Conservation (phyloP, 2,113 vertebrate genomes). For the Muntiacus muntjak region DNA sequence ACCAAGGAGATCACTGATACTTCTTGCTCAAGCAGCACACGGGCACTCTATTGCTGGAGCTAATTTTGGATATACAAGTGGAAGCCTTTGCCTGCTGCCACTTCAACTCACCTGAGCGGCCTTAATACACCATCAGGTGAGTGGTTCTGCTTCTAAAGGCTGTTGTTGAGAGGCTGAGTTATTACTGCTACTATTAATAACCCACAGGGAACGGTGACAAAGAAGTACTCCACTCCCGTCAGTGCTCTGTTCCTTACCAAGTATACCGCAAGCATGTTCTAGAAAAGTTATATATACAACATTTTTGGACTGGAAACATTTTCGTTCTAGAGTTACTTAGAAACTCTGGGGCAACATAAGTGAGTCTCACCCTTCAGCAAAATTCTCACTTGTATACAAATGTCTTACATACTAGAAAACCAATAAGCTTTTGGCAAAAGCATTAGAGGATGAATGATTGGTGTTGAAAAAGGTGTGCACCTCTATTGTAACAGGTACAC, state of each 20-base stretch:
- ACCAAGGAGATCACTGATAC: accelerated
- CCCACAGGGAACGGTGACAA: not conserved
- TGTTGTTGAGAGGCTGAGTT: not conserved
- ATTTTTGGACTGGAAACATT: not conserved
- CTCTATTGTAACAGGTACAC: not conserved
- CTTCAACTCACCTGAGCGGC: not conserved
- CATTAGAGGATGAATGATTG: not conserved
- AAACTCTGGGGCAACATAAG: not conserved
- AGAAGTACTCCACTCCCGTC: not conserved
- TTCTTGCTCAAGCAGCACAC: not conserved
- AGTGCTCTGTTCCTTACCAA: not conserved
- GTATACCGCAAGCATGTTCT: not conserved
- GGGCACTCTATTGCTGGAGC: accelerated
- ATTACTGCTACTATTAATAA: not conserved
- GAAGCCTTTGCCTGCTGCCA: not conserved
- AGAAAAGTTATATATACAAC: too few species aligned
- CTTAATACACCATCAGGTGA: accelerated
- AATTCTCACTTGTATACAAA: not conserved
- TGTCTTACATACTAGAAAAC: not conserved
- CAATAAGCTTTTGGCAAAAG: not conserved
- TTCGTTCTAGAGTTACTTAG: not conserved
- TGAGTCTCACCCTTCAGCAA: not conserved
- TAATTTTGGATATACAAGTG: not conserved
- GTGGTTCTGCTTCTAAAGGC: accelerated
- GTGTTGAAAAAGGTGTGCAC: not conserved